Conservation (phyloP, 2,797 vertebrate species). For the Manis pentadactyla region DNA sequence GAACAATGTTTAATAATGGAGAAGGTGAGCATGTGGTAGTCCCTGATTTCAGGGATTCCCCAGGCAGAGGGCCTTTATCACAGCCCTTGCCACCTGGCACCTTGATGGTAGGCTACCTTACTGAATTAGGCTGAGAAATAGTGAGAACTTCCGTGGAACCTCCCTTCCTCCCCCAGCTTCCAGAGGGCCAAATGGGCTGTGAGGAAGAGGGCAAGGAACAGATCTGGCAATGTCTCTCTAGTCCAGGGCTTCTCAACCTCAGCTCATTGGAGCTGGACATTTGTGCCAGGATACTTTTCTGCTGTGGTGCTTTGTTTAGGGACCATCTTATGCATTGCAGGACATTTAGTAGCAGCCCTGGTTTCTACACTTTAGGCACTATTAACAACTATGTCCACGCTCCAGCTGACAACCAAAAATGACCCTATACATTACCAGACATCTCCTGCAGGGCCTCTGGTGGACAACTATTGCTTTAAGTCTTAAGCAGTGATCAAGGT, state of each 20-base stretch:
- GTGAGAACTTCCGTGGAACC: background rate
- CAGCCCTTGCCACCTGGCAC: background rate
- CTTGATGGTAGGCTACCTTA: background rate
- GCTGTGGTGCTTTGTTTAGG: too few species aligned
- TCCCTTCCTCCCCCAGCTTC: background rate
- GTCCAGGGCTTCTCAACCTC: background rate
- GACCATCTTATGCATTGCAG: background rate
- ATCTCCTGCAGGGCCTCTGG: background rate
- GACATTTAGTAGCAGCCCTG: background rate
- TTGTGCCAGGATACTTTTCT: background rate
- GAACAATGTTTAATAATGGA: background rate
- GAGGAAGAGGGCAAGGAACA: background rate
- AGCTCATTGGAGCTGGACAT: background rate
- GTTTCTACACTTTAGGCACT: background rate
- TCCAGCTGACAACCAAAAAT: background rate
- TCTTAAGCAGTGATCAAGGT: background rate
- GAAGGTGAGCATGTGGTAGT: background rate
- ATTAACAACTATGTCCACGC: too few species aligned
- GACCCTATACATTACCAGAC: background rate
- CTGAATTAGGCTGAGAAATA: background rate
- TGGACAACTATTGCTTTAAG: background rate
- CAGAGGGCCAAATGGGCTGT: background rate
- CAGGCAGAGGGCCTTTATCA: background rate
- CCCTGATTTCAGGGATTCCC: background rate
- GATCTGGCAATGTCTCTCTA: background rate